Evolutionary conservation across 2,113 vertebrate species (phyloP).

Genomic region (Poecile atricapillus): DNA sequence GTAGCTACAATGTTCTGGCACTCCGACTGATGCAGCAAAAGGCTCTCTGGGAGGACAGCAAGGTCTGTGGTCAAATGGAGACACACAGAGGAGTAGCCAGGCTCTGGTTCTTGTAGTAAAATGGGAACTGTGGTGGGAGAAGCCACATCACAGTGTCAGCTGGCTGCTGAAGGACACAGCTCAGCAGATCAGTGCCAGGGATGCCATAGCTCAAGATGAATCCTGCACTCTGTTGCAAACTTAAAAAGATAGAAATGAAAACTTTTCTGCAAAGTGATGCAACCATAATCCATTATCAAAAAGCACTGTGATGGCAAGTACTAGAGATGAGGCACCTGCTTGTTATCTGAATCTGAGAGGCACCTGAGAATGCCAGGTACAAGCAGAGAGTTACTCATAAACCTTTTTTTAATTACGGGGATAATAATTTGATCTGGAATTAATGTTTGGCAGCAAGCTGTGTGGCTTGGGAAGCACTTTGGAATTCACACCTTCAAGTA

Average conservation of each 20-base stretch:
- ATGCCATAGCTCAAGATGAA: background rate
- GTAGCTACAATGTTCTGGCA: background rate
- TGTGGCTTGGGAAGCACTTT: constrained; percentile 3
- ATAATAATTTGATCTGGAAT: constrained; percentile 35
- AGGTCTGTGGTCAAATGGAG: background rate
- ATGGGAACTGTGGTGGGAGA: background rate
- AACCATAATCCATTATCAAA: background rate
- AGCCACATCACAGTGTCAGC: rapidly evolving
- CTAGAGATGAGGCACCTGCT: constrained; percentile 28
- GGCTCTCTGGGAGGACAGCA: background rate
- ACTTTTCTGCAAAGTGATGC: background rate
- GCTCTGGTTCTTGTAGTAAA: background rate
- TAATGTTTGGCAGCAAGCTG: constrained; percentile 27
- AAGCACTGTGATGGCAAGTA: background rate
- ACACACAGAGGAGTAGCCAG: background rate
- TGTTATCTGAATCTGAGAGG: constrained; percentile 27
- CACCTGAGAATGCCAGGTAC: background rate
- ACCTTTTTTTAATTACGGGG: constrained; percentile 4
- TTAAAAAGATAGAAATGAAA: background rate
- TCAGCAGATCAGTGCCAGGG: background rate
- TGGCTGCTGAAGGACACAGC: background rate
- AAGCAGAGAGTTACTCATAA: background rate
- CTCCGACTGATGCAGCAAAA: background rate
- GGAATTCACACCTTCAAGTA: constrained; percentile 20
- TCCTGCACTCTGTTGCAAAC: background rate